Conservation (phyloP, 2,113 vertebrate species). For the Rhinogobius similis region DNA sequence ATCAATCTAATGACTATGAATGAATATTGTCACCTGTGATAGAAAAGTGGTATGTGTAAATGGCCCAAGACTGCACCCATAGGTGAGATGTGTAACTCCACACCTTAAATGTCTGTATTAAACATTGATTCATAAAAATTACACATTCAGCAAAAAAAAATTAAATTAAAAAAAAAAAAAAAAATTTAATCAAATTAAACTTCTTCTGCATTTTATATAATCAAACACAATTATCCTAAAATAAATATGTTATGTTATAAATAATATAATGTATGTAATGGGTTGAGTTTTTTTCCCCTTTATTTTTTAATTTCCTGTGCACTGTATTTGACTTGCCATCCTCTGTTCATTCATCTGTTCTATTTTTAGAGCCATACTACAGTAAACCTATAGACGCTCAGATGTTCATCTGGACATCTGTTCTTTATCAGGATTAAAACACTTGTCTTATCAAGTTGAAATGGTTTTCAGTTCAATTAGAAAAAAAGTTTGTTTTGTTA, state of each 20-base stretch:
- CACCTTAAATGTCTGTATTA: not conserved
- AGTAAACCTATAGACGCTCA: not conserved
- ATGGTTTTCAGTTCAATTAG: not conserved
- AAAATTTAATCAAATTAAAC: too few relatives aligned
- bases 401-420: constrained; percentile 1
- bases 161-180: too few relatives aligned
- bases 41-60: not conserved
- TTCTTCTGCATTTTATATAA: too few relatives aligned
- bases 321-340: constrained; percentile 22
- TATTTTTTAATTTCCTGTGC: constrained; percentile 31
- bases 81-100: too few relatives aligned
- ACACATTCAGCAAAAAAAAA: too few relatives aligned
- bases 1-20: constrained; percentile 6
- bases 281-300: constrained; percentile 59
- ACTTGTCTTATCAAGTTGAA: not conserved
- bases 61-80: too few relatives aligned
- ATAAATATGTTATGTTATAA: not conserved
- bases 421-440: not conserved
- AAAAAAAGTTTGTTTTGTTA: not conserved
- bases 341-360: constrained; percentile 14
- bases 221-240: not conserved
- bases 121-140: not conserved
- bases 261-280: not conserved
- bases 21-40: constrained; percentile 10
- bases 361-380: constrained; percentile 5